A percentile compares a stretch with the other conserved stretches of the same genome.
phyloP scores from a whole-genome alignment of 2,888 invertebrate genomes.

The Steinernema scapterisci region DNA sequence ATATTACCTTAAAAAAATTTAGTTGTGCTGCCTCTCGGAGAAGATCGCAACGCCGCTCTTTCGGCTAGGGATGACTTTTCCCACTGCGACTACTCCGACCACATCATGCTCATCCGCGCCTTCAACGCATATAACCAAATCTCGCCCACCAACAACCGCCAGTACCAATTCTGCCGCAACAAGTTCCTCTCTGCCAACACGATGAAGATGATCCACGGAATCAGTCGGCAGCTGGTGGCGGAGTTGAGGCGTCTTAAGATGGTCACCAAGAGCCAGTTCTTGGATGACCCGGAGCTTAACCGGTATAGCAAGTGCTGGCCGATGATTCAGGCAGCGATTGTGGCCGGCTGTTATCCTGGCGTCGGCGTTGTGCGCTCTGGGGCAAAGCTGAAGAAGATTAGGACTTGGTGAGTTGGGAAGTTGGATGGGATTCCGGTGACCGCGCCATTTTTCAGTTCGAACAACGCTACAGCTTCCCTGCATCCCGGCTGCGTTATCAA shows the following conservation, averaged over 20 bases:
- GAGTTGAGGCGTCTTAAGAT: constrained; percentile 58
- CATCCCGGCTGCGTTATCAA: constrained; percentile 60
- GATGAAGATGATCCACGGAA: constrained; percentile 87
- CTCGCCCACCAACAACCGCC: background rate
- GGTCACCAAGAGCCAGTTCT: constrained; percentile 69
- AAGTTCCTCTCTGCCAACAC: constrained; percentile 80
- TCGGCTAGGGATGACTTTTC: constrained; percentile 77
- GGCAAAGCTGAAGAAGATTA: constrained; percentile 56
- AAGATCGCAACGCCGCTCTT: constrained; percentile 74
- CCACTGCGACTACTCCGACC: constrained; percentile 83
- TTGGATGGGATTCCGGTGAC: no score
- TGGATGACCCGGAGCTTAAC: constrained; percentile 73
- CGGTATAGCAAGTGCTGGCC: constrained; percentile 84
- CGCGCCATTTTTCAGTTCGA: background rate
- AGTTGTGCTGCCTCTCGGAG: constrained; percentile 76
- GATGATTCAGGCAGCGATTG: constrained; percentile 85
- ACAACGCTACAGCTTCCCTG: constrained; percentile 44
- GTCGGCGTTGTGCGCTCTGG: constrained; percentile 75
- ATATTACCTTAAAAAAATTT: constrained; percentile 52
- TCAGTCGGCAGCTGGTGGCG: constrained; percentile 68
- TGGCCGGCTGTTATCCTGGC: constrained; percentile 88
- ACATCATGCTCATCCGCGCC: constrained; percentile 79
- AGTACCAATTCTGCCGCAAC: constrained; percentile 75
- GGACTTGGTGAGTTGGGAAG: constrained; percentile 50
- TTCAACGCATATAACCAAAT: constrained; percentile 72